Evolutionary conservation across 2,113 vertebrate genomes (phyloP).

Genomic region (Alosa alosa): DNA sequence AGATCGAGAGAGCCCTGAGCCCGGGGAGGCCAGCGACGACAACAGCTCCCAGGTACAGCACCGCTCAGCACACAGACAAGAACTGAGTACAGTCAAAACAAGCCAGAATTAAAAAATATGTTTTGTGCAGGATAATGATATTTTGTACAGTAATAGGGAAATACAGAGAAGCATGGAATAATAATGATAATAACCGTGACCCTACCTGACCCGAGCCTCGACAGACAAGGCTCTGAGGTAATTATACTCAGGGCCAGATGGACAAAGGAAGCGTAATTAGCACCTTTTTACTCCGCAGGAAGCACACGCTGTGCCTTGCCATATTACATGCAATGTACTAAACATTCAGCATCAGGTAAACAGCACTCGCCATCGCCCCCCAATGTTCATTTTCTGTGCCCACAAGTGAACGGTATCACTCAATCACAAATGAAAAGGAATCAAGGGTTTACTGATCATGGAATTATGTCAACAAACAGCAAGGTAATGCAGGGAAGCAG

Average conservation of each 20-base stretch:
- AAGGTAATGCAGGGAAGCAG: too few relatives aligned
- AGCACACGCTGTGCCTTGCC: too few relatives aligned
- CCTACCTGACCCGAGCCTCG: neutral
- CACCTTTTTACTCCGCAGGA: too few relatives aligned
- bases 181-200: neutral
- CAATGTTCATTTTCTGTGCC: too few relatives aligned
- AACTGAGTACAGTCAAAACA: neutral
- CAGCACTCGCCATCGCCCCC: too few relatives aligned
- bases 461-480: too few relatives aligned
- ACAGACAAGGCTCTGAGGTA: neutral
- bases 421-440: too few relatives aligned
- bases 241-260: neutral
- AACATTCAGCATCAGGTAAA: too few relatives aligned
- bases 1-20: slow-evolving; percentile 59
- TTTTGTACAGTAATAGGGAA: neutral
- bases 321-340: too few relatives aligned
- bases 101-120: neutral
- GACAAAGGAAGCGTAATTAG: too few relatives aligned
- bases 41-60: slow-evolving; percentile 49
- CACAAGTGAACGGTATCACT: too few relatives aligned
- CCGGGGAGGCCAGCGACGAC: slow-evolving; percentile 63
- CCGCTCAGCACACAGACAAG: neutral
- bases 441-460: too few relatives aligned
- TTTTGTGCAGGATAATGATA: neutral
- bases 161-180: neutral